A percentile compares a stretch with the other conserved stretches of the same genome.
Conservation (phyloP, 2,888 invertebrate species). For the Megamerina dolium region DNA sequence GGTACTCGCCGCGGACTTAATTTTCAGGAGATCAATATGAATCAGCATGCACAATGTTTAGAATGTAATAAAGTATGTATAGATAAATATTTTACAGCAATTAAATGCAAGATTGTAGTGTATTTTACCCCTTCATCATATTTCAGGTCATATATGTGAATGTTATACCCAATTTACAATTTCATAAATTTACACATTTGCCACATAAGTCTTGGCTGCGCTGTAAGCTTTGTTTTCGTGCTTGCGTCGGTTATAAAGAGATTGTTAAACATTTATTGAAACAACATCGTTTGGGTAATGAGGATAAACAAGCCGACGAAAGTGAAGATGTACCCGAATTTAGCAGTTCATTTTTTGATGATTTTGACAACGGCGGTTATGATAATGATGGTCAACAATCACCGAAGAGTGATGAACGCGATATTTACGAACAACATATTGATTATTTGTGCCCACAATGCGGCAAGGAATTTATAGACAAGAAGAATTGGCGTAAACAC, state of each 20-base stretch:
- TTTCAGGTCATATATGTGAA: constrained; percentile 31
- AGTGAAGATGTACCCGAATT: constrained; percentile 18
- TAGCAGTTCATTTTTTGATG: constrained; percentile 14
- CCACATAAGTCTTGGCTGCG: constrained; percentile 38
- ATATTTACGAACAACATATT: constrained; percentile 37
- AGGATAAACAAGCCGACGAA: constrained; percentile 6
- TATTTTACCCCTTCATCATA: too few relatives aligned
- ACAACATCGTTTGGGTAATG: constrained; percentile 29
- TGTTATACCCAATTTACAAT: constrained; percentile 31
- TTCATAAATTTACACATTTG: constrained; percentile 38
- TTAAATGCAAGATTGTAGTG: too few relatives aligned
- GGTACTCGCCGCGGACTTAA: constrained; percentile 35
- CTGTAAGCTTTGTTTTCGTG: constrained; percentile 37
- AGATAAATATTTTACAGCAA: background rate
- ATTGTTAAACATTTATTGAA: constrained; percentile 31
- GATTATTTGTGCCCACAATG: constrained; percentile 41
- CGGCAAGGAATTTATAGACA: constrained; percentile 37
- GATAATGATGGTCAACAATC: constrained; percentile 15
- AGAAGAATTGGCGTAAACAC: constrained; percentile 39
- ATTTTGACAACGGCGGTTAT: constrained; percentile 10
- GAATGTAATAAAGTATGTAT: constrained; percentile 33
- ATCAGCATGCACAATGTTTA: constrained; percentile 29
- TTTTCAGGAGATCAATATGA: constrained; percentile 32
- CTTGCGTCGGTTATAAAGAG: constrained; percentile 28
- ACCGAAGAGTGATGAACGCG: constrained; percentile 27